Base-by-base conservation (phyloP, 2,888 invertebrate species). In the Noctua fimbriata region DNA sequence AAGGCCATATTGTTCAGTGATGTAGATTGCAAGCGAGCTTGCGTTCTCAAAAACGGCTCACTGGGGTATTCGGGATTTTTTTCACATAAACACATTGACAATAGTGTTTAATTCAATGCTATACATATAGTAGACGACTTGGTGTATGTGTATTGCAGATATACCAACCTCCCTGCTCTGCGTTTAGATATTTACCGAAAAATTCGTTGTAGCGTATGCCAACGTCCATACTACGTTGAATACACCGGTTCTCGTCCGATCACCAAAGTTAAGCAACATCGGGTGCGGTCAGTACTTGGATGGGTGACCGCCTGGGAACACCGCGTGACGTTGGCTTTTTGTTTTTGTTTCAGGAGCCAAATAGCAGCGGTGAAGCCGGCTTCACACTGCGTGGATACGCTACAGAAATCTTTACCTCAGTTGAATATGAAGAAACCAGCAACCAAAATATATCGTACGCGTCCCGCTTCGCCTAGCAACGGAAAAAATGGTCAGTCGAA, bases 251-350 rank as follows among this genome's bases (percentile, higher is more conserved):
- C 95, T 95, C 95, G 94, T 95, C 95, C 94, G 95, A 95, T 94
- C 95, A 95, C 95, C 94, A n/a, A 95, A 95, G 95, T 95, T 94
- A 95, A 95, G 94, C 95, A 95, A 94, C 94, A 92, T 95, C 94
- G 95, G 95, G 95, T 95, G 94, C 89, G 93, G 93, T 94, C 93
- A 94, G 94, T 94, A 94, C 94, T 94, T 94, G 93, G 94, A 94
- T 94, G 94, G 94, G 94, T 94, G 94, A 94, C 94, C 93, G 93
- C 93, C 92, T 93, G 93, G 93, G 93, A 94, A 94, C 93, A 94
- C 94, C 92, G 88, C 93, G 93, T 94, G 92, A 90, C 88, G 92
- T 93, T 93, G 92, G 92, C 92, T 93, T 93, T 93, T 93, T 94
- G 36, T 24, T 70, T 65, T 69, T 70, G 5, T 79, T 81, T 32